Percentiles rank a stretch among this genome's conserved stretches.
Conservation (phyloP, 2,797 vertebrate genomes). For the Hozukius guyotensis region DNA sequence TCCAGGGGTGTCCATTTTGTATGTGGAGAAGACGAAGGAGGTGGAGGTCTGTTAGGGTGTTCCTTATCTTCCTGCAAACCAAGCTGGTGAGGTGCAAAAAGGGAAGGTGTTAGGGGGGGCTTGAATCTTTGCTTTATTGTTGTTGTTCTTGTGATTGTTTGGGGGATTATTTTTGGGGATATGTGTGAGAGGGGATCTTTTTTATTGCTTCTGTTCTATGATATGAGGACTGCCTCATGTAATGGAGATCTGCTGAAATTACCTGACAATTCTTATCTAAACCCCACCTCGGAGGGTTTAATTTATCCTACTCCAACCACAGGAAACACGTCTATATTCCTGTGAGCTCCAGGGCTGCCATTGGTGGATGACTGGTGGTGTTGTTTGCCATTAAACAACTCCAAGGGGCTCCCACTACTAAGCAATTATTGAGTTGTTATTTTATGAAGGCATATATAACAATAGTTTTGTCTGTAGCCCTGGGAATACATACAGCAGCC, state of each 20-base stretch:
- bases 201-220: constrained; percentile 66
- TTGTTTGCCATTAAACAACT: constrained; percentile 56
- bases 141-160: constrained; percentile 79
- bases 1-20: constrained; percentile 65
- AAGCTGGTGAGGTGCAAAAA: constrained; percentile 52
- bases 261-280: constrained; percentile 58
- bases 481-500: constrained; percentile 36
- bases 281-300: constrained; percentile 49
- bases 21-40: constrained; percentile 46
- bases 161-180: constrained; percentile 68
- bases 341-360: constrained; percentile 74
- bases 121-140: constrained; percentile 79
- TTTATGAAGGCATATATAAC: constrained; percentile 45
- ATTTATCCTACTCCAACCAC: constrained; percentile 45
- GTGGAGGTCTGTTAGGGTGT: constrained; percentile 43
- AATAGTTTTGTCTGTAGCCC: constrained; percentile 47
- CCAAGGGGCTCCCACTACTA: constrained; percentile 47
- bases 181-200: constrained; percentile 65
- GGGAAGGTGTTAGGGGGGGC: constrained; percentile 18
- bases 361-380: constrained; percentile 83
- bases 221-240: constrained; percentile 64
- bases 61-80: constrained; percentile 66
- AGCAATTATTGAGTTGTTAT: constrained; percentile 46
- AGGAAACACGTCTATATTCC: constrained; percentile 66
- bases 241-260: constrained; percentile 54